These are phyloP conservation scores for Pseudonaja textilis DNA, from an alignment of 2,113 vertebrate species.

Conservation along the genomic window DNA sequence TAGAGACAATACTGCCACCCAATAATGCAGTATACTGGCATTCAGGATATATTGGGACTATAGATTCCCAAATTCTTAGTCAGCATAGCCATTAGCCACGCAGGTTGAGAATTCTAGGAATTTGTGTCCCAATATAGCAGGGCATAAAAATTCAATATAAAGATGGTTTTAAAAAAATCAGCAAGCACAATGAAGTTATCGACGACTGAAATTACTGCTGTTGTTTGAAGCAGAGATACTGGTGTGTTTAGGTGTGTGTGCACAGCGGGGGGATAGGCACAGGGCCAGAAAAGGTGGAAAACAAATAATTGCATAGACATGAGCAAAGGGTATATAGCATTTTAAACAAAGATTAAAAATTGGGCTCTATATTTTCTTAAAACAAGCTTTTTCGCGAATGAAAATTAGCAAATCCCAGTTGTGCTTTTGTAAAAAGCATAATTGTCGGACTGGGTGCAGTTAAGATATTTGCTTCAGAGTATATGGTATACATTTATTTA, in stretches of 20 bases:
- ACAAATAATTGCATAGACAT: neutral
- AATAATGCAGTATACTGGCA: neutral
- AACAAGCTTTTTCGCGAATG: neutral
- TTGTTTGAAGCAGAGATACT: neutral
- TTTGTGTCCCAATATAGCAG: neutral
- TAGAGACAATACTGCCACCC: neutral
- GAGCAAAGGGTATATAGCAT: neutral
- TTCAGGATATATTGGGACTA: neutral
- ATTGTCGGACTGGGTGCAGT: neutral
- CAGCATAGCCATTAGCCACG: neutral
- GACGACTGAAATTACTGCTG: neutral
- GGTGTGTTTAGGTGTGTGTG: too few species aligned
- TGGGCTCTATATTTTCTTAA: neutral
- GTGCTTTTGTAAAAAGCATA: neutral
- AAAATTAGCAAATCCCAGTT: neutral
- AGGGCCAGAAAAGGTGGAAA: neutral
- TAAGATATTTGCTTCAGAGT: constrained; percentile 11
- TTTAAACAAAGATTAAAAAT: neutral
- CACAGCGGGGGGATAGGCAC: neutral
- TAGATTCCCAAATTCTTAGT: neutral
- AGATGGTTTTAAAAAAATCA: neutral
- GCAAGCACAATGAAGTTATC: neutral
- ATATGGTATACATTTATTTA: constrained; percentile 47
- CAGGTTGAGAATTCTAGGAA: neutral
- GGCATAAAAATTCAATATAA: neutral